These are phyloP conservation scores for Cygnus buccinator DNA, from an alignment of 2,113 vertebrate genomes.

Conservation along the genomic window DNA sequence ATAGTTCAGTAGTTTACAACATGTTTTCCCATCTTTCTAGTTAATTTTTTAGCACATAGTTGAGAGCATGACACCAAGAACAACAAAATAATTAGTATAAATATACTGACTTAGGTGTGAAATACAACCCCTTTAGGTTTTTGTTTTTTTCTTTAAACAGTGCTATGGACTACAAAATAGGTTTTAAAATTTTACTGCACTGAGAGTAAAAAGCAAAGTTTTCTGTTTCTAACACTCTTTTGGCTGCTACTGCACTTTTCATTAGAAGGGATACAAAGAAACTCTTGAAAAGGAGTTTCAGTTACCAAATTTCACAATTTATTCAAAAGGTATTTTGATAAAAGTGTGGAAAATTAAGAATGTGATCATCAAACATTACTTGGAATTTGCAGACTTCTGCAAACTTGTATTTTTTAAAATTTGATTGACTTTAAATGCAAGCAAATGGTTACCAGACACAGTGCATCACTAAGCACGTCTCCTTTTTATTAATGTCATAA, in stretches of 20 bases:
- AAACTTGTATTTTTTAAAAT: neutral
- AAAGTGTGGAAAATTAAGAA: neutral
- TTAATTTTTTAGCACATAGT: neutral
- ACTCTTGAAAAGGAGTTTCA: neutral
- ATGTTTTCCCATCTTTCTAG: neutral
- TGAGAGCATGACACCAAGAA: neutral
- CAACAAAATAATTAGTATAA: neutral
- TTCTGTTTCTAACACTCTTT: neutral
- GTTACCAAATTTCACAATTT: neutral
- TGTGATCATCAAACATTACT: neutral
- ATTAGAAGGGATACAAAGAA: neutral
- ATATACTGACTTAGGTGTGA: neutral
- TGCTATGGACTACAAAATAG: neutral
- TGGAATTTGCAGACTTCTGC: neutral
- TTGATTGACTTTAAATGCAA: neutral
- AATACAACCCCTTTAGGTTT: neutral
- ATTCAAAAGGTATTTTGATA: neutral
- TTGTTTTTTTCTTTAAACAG: neutral
- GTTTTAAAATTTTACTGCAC: neutral
- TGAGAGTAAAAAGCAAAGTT: neutral
- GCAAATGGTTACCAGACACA: neutral
- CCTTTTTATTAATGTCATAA: neutral
- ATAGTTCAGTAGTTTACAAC: neutral
- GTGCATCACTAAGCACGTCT: neutral
- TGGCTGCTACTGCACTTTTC: neutral